A percentile compares a stretch with the other conserved stretches of the same genome.
Conservation (phyloP, 2,797 vertebrate genomes). For the Arctocebus calabarensis region DNA sequence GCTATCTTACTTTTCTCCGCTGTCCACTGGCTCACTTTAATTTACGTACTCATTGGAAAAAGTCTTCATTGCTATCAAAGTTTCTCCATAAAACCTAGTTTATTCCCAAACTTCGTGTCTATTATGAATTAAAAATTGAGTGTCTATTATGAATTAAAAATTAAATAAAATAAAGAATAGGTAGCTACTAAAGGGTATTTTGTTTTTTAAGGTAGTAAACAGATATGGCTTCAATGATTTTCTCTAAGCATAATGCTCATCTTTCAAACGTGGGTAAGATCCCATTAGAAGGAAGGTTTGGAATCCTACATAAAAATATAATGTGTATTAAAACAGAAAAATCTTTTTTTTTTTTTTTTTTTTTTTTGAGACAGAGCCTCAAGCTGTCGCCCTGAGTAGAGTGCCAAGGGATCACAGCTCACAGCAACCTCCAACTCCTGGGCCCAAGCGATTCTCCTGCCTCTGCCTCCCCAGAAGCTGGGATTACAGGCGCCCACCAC, state of each 20-base stretch:
- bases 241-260: conserved; percentile 18
- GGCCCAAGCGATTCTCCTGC: no score
- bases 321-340: conserved; percentile 42
- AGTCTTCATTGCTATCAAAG: not conserved
- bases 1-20: not conserved
- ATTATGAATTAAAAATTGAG: conserved; percentile 1
- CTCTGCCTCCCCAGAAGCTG: no score
- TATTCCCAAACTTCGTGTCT: not conserved
- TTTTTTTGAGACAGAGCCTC: no score
- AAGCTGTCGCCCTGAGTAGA: no score
- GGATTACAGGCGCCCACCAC: no score
- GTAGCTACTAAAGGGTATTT: not conserved
- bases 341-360: conserved; percentile 22
- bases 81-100: conserved; percentile 39
- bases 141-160: not conserved
- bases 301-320: conserved; percentile 46
- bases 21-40: not conserved
- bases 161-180: conserved; percentile 67
- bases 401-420: no score
- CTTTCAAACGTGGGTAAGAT: conserved; percentile 43
- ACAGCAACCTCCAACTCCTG: no score
- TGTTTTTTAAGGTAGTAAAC: conserved; percentile 33
- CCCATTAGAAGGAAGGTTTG: conserved; percentile 39
- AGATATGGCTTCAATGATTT: conserved; percentile 17
- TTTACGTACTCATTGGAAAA: not conserved